Evolutionary conservation across 2,888 invertebrate species (phyloP).

Genomic region (Gymnoscelis rufifasciata): DNA sequence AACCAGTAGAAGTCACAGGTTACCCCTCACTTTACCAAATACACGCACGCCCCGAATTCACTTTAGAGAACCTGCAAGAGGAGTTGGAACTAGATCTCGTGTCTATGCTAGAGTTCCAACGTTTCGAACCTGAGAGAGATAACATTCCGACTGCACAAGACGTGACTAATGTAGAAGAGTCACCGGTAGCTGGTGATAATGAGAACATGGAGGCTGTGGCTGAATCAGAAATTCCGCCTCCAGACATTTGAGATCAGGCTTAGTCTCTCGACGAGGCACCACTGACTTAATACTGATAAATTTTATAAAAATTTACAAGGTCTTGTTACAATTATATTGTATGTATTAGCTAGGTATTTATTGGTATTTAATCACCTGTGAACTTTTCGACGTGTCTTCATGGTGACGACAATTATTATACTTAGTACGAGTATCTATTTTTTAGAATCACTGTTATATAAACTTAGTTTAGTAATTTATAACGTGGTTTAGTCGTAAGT

Average conservation of each 20-base stretch:
- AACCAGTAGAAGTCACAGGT: slow-evolving; percentile 3
- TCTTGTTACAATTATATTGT: slow-evolving; percentile 37
- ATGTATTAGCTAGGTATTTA: slow-evolving; percentile 25
- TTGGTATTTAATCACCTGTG: slow-evolving; percentile 35
- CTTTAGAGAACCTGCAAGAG: slow-evolving; percentile 7
- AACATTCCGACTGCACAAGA: neutral
- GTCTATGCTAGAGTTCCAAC: slow-evolving; percentile 1
- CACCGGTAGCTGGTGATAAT: neutral
- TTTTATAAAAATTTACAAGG: slow-evolving; percentile 59
- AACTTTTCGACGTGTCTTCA: slow-evolving; percentile 57
- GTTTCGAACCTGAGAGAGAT: neutral
- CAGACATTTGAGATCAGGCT: slow-evolving; percentile 13
- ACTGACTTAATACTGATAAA: slow-evolving; percentile 36
- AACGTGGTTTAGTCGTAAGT: slow-evolving; percentile 25
- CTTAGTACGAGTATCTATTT: slow-evolving; percentile 41
- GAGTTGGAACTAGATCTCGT: slow-evolving; percentile 7
- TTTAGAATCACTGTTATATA: slow-evolving; percentile 54
- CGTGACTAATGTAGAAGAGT: neutral
- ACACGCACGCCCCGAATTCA: slow-evolving; percentile 18
- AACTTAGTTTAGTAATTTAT: slow-evolving; percentile 25
- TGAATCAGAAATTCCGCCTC: slow-evolving; percentile 26
- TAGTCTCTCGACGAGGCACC: slow-evolving; percentile 18
- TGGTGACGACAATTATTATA: slow-evolving; percentile 45
- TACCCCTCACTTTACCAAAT: slow-evolving; percentile 1
- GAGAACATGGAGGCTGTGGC: neutral